Conservation (phyloP, 2,113 vertebrate genomes). For the Alectura lathami region DNA sequence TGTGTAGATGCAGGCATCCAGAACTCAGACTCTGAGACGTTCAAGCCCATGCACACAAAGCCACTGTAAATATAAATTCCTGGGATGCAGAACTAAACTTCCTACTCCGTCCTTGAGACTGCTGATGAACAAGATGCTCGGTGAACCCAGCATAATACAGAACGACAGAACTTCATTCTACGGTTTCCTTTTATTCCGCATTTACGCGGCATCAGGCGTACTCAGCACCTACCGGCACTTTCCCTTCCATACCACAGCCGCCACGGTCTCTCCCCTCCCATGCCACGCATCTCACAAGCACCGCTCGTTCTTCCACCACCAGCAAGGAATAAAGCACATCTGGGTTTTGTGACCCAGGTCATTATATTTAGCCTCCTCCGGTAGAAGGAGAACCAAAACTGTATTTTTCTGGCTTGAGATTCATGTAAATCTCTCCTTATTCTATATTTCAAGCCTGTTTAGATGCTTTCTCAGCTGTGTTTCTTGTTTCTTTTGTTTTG, state of each 20-base stretch:
- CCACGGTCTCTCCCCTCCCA: neutral
- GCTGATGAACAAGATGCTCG: neutral
- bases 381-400: neutral
- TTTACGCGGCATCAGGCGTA: neutral
- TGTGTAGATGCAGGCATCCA: neutral
- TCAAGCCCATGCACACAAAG: neutral
- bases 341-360: neutral
- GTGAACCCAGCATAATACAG: neutral
- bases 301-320: neutral
- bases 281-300: neutral
- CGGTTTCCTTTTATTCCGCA: neutral
- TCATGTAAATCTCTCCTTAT: neutral
- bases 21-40: neutral
- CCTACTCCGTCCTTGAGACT: conserved; percentile 20
- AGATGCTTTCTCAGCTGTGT: neutral
- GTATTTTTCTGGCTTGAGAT: neutral
- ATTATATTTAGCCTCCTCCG: neutral
- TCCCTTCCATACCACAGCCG: neutral
- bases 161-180: neutral
- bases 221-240: neutral
- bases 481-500: neutral
- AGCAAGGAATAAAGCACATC: neutral
- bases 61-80: neutral
- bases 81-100: neutral
- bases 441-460: neutral